Conservation (phyloP, 2,113 vertebrate genomes). For the Ochotona curzoniae region DNA sequence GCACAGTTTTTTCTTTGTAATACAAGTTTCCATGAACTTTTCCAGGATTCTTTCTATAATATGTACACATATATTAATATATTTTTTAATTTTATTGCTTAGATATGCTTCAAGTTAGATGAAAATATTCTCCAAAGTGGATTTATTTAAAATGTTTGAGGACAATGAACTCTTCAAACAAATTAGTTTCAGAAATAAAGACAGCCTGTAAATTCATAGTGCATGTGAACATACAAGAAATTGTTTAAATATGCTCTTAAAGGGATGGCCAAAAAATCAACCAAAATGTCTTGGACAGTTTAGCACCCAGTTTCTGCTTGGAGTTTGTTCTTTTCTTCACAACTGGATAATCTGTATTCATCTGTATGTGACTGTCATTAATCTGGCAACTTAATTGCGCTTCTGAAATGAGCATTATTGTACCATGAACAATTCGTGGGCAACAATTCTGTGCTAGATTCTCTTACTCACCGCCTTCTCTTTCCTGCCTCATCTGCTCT, state of each 20-base stretch:
- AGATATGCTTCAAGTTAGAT: too few species aligned
- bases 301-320: neutral
- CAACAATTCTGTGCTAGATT: neutral
- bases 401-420: slow-evolving; percentile 63
- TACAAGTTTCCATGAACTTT: too few species aligned
- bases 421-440: slow-evolving; percentile 49
- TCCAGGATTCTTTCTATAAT: too few species aligned
- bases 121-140: neutral
- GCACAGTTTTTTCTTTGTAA: too few species aligned
- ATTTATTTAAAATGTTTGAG: neutral
- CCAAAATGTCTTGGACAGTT: neutral
- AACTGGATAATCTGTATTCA: neutral
- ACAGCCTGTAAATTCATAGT: neutral
- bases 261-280: neutral
- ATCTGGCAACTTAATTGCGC: slow-evolving; percentile 53
- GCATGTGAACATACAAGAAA: neutral
- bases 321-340: neutral
- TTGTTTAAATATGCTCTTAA: neutral
- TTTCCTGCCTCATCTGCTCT: neutral
- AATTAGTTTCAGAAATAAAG: neutral
- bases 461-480: slow-evolving; percentile 60
- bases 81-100: too few species aligned
- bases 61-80: too few species aligned
- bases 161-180: neutral
- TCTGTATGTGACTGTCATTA: neutral